phyloP scores from a whole-genome alignment of 2,797 vertebrate species.

The Bryconaethiops microstoma region DNA sequence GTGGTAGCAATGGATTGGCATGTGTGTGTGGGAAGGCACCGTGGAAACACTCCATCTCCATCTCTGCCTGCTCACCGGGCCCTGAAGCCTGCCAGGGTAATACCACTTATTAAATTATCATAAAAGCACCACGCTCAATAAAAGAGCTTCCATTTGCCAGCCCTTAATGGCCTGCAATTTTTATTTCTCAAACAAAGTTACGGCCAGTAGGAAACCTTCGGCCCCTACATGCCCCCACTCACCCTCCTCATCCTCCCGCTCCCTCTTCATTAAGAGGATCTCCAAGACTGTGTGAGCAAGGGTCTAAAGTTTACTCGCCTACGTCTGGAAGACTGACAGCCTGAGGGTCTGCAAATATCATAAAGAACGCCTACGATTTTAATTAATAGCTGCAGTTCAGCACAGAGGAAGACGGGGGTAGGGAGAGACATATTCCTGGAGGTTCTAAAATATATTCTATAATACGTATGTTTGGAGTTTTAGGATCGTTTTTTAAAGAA shows the following conservation, averaged over 20 bases:
- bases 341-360: conserved; percentile 35
- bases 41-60: conserved; percentile 61
- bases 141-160: conserved; percentile 70
- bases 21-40: conserved; percentile 58
- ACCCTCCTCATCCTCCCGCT: conserved; percentile 24
- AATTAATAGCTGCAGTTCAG: conserved; percentile 37
- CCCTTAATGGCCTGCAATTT: conserved; percentile 78
- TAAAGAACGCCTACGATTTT: conserved; percentile 21
- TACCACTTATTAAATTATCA: conserved; percentile 77
- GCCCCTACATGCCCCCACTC: conserved; percentile 43
- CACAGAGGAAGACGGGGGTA: not conserved
- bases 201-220: conserved; percentile 45
- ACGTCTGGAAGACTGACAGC: not conserved
- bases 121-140: conserved; percentile 78
- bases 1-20: conserved; percentile 59
- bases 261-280: conserved; percentile 44
- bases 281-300: conserved; percentile 24
- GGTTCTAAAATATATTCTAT: not conserved
- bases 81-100: conserved; percentile 58
- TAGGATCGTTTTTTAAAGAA: not conserved
- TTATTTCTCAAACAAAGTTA: conserved; percentile 81
- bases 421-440: not conserved
- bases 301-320: conserved; percentile 11
- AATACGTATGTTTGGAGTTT: no score
- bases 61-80: conserved; percentile 62